Evolutionary conservation across 1,140 invertebrate genomes (phyloP).

Genomic region (Atta colombica): DNA sequence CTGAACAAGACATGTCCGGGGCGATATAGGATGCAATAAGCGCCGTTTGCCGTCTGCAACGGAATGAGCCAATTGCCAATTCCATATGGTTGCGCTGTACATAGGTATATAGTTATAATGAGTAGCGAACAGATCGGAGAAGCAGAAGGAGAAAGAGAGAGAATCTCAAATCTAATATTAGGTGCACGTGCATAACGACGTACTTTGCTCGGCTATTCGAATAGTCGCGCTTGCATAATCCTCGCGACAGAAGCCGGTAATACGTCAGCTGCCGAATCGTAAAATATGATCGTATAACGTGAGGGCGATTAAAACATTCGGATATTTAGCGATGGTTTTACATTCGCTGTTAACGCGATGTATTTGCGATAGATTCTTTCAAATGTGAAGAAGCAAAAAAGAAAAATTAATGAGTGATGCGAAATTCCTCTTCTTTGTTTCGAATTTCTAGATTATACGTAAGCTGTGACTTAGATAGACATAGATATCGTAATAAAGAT

Average conservation of each 20-base stretch:
- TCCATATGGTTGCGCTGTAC: conserved; percentile 57
- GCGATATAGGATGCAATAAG: conserved; percentile 67
- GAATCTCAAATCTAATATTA: conserved; percentile 49
- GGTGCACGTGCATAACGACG: conserved; percentile 40
- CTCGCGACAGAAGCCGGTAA: conserved; percentile 17
- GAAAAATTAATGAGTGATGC: neutral
- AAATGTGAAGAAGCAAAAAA: neutral
- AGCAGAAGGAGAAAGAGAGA: conserved; percentile 20
- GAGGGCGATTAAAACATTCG: conserved; percentile 30
- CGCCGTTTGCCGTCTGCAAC: conserved; percentile 67
- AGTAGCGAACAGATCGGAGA: conserved; percentile 12
- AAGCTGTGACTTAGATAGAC: no score
- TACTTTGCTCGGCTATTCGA: conserved; percentile 34
- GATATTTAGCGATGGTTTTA: conserved; percentile 1
- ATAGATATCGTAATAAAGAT: no score
- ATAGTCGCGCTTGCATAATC: conserved; percentile 45
- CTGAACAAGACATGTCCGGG: conserved; percentile 71
- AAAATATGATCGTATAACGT: conserved; percentile 47
- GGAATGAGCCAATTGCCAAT: conserved; percentile 69
- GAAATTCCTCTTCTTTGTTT: neutral
- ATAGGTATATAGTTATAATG: conserved; percentile 56
- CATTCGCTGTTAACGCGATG: neutral
- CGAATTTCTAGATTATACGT: neutral
- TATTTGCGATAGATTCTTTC: neutral
- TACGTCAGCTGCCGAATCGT: conserved; percentile 43